These are phyloP conservation scores for Brachypteracias leptosomus DNA, from an alignment of 2,113 vertebrate species.

Conservation along the genomic window DNA sequence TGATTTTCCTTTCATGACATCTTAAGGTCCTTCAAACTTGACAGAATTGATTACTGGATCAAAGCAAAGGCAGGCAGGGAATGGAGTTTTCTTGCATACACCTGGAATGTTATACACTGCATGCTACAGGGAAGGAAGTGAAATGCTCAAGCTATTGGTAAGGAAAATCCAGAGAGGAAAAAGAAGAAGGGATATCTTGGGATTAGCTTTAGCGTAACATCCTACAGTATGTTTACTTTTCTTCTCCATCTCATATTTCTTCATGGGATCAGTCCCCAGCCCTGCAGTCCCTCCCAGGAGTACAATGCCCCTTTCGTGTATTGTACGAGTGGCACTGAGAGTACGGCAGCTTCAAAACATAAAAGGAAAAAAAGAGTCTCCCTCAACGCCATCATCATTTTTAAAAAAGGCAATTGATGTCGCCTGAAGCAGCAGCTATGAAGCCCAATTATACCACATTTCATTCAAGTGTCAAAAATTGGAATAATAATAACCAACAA, in stretches of 20 bases:
- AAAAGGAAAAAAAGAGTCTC: slow-evolving; percentile 64
- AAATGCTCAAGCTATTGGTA: background rate
- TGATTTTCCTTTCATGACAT: slow-evolving; percentile 29
- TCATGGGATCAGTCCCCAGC: slow-evolving; percentile 34
- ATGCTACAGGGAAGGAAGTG: background rate
- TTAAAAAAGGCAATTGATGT: slow-evolving; percentile 74
- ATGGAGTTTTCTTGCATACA: background rate
- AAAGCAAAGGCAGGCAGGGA: slow-evolving; percentile 26
- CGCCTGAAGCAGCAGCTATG: slow-evolving; percentile 60
- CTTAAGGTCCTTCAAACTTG: slow-evolving; percentile 51
- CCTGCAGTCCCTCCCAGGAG: slow-evolving; percentile 44
- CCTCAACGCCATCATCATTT: slow-evolving; percentile 68
- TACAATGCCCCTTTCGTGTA: slow-evolving; percentile 51
- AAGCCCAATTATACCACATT: slow-evolving; percentile 73
- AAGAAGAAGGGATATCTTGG: slow-evolving; percentile 16
- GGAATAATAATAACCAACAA: slow-evolving; percentile 68
- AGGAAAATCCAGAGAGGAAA: slow-evolving; percentile 23
- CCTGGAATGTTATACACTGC: background rate
- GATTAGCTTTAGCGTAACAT: slow-evolving; percentile 3
- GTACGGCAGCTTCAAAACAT: slow-evolving; percentile 61
- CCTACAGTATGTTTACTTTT: slow-evolving; percentile 21
- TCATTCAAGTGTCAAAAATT: slow-evolving; percentile 74
- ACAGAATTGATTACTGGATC: slow-evolving; percentile 34
- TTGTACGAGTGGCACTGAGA: slow-evolving; percentile 38
- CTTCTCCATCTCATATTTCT: slow-evolving; percentile 44